A percentile compares a stretch with the other conserved stretches of the same genome.
phyloP scores from a whole-genome alignment of 2,888 invertebrate species.

The Drosophila borborema region DNA sequence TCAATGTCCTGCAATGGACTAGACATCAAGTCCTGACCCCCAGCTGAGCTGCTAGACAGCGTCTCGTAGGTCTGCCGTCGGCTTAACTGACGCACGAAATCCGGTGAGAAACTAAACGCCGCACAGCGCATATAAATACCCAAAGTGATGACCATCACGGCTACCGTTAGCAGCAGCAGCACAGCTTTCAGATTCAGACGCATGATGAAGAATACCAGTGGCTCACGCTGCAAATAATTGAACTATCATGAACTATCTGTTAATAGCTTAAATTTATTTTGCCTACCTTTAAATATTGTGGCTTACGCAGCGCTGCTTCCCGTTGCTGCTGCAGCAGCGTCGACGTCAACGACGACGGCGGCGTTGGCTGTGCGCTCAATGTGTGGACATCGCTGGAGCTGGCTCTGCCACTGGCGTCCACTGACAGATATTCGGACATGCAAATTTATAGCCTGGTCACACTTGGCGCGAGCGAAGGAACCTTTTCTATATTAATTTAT shows the following conservation, averaged over 20 bases:
- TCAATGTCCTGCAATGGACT: constrained; percentile 88
- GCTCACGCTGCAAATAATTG: constrained; percentile 75
- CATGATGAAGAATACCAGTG: constrained; percentile 88
- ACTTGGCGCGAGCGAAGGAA: constrained; percentile 27
- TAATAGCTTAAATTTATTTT: neutral
- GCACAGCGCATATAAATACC: constrained; percentile 92
- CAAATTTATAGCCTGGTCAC: constrained; percentile 46
- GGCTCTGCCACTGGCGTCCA: constrained; percentile 38
- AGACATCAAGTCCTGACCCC: constrained; percentile 28
- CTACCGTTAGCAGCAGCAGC: constrained; percentile 88
- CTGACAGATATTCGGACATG: constrained; percentile 59
- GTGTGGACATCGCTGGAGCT: constrained; percentile 32
- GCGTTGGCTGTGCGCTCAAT: constrained; percentile 20
- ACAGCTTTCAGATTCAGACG: constrained; percentile 92
- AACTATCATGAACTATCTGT: neutral
- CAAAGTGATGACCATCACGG: constrained; percentile 89
- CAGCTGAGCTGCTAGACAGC: constrained; percentile 24
- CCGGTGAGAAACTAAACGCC: constrained; percentile 85
- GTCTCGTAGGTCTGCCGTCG: constrained; percentile 46
- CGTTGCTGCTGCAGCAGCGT: constrained; percentile 9
- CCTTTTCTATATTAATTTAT: constrained; percentile 26
- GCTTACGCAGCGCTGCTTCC: constrained; percentile 34
- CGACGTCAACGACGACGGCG: constrained; percentile 1
- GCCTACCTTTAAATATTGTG: constrained; percentile 52
- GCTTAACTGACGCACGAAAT: constrained; percentile 81